Evolutionary conservation across 1,140 invertebrate species (phyloP), one percentile per base, ranked within the genome.

Genomic region (Microplitis demolitor): DNA sequence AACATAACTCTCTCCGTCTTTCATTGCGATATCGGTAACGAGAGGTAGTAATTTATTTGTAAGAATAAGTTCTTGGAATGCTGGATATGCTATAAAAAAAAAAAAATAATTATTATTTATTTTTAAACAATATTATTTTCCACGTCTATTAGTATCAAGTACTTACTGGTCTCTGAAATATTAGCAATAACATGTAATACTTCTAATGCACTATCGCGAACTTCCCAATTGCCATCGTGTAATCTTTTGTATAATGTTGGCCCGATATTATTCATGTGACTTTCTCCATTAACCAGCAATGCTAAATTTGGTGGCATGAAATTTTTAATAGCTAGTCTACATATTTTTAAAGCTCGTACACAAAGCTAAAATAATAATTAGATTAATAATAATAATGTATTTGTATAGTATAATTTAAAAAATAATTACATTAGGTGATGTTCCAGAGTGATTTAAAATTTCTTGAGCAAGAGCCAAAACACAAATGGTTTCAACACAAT

Each of bases 251-350:
- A 90, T 0, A 95, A 87, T 0, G 92, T 89, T 53, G 89, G 85
- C 0, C 91, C 92, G 0, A 94, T 83, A 51, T 90, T 88, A 71
- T 89, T 87, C 78, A 93, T 89, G 0, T 90, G 84, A 2, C 90
- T 90, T 11, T 92, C 91, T 16, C 89, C 89, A 74, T 94, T 91
- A 14, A 93, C 85, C 0, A 94, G 82, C 13, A 94, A 77, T 2
- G 91, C 92, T 78, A 94, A 87, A 80, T 93, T 92, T 0, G 93
- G 92, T 0, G 92, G 91, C 79, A 94, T 88, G 74, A 93, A 94
- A 79, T 93, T 93, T 75, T 91, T 88, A 31, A 94, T 90, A 1
- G 91, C 89, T 62, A 92, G 76, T 75, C 92, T 90, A 51, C 92
- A 89, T 0, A 94, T 82, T 79, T 92, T 92, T 8, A 94, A 80